Conservation (phyloP, 92 coral and sea anemone genomes). For the Phenganax stokvisi region DNA sequence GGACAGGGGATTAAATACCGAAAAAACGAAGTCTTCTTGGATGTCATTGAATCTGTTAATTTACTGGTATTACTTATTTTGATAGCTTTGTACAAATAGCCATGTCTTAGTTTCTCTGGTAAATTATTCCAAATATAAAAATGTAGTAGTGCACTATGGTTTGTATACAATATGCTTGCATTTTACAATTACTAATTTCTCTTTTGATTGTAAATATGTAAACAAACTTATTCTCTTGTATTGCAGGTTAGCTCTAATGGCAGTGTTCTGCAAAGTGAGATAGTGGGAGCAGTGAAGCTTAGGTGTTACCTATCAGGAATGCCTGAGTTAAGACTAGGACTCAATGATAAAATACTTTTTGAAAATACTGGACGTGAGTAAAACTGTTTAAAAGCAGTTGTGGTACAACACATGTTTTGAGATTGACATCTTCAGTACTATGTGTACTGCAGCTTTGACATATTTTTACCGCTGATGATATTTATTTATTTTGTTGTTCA, state of each 20-base stretch:
- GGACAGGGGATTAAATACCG: conserved; percentile 96
- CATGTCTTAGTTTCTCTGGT: no score
- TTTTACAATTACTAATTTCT: not conserved
- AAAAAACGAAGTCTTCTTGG: conserved; percentile 95
- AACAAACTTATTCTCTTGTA: not conserved
- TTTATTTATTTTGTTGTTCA: conserved; percentile 21
- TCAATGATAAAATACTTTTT: conserved; percentile 91
- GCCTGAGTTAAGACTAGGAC: conserved; percentile 95
- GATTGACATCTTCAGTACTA: no score
- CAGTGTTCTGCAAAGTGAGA: conserved; percentile 93
- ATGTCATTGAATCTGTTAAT: conserved; percentile 98
- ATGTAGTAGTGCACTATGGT: not conserved
- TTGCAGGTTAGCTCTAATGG: conserved; percentile 87
- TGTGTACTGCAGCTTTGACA: no score
- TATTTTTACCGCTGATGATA: not conserved
- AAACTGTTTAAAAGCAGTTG: no score
- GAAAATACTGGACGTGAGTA: conserved; percentile 96
- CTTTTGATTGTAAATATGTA: not conserved
- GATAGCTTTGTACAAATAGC: no score
- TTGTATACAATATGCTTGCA: not conserved
- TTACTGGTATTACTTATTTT: conserved; percentile 54
- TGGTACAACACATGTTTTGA: no score
- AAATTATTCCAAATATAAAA: no score
- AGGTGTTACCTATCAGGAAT: conserved; percentile 91
- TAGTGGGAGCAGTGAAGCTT: conserved; percentile 91